Base-by-base conservation (phyloP, 2,113 vertebrate species). In the Ochotona curzoniae region DNA sequence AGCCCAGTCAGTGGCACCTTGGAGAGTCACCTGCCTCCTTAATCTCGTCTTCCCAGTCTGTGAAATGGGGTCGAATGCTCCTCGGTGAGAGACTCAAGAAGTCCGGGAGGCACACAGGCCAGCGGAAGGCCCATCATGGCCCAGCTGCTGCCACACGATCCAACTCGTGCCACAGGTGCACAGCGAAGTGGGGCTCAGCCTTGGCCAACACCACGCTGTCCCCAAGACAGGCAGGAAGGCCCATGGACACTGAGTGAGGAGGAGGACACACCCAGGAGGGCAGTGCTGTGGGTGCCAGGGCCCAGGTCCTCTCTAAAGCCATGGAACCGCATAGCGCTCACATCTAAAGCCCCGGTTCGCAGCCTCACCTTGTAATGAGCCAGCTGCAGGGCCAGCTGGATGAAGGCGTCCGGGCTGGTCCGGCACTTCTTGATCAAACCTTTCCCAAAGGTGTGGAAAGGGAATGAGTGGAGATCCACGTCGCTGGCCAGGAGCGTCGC, bases 341-440 rank as follows among this genome's bases (percentile, higher is more conserved):
- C 0, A 0, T 13, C 17, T 1, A 2, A 30, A 5, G 14, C 17
- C 26, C 7, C 1, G 61, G 49, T 10, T 0, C 1, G 1, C 5
- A 51, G 3, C 28, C 28, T 44, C 96, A 99, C 99, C 98, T 98
- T 98, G 94, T 98, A 99, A 93, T 99, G 99, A 15, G 99, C 99
- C 75, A 99, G 98, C 98, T 99, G 99, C 17, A 99, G 98, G 12
- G 98, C 98, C 1, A 99, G 98, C 91, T 99, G 99, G 86, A 99
- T 98, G 10, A 99, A 99, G 82, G 98, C 99, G 35, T 99, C 99
- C 0, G 99, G 99, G 93, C 99, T 99, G 18, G 98, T 99, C 94
- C 98, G 98, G 79, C 98, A 98, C 94, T 99, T 99, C 98, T 99
- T 99, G 96, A 99, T 99, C 81, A 98, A 90, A 7, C 98, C 99